Conservation (phyloP, 2,888 invertebrate species). For the Lithophane semibrunnea region DNA sequence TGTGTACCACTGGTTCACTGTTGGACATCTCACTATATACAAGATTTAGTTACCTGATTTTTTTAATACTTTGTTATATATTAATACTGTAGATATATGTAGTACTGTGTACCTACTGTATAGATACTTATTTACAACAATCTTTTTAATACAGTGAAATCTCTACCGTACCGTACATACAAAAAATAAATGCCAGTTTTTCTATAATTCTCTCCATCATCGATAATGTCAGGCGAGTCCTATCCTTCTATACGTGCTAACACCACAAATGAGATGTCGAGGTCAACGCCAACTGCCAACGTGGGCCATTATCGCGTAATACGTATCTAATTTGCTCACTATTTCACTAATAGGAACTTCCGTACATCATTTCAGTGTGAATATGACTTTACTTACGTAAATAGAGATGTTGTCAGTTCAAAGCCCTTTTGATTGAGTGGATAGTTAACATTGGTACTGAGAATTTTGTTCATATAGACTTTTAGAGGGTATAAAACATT, state of each 20-base stretch:
- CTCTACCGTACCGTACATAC: not conserved
- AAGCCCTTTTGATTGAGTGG: slow-evolving; percentile 35
- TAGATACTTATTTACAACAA: not conserved
- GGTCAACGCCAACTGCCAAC: slow-evolving; percentile 59
- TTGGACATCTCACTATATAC: too few relatives aligned
- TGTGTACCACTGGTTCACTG: too few relatives aligned
- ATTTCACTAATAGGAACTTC: slow-evolving; percentile 63
- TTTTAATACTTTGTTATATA: not conserved
- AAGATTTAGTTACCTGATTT: not conserved
- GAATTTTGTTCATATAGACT: slow-evolving; percentile 7
- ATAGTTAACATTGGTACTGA: slow-evolving; percentile 19
- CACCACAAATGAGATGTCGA: slow-evolving; percentile 54
- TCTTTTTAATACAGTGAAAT: not conserved
- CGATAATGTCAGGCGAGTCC: not conserved
- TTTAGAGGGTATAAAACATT: not conserved
- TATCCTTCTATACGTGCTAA: slow-evolving; percentile 20
- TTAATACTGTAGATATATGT: not conserved
- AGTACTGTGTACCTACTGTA: not conserved
- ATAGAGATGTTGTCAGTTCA: slow-evolving; percentile 53
- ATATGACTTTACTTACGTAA: slow-evolving; percentile 40
- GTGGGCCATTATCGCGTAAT: slow-evolving; percentile 50
- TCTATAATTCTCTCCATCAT: not conserved
- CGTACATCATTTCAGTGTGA: slow-evolving; percentile 45
- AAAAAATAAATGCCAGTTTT: not conserved
- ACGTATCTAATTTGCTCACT: slow-evolving; percentile 59